These are phyloP conservation scores for Nothocercus nigrocapillus DNA, from an alignment of 2,113 vertebrate genomes.

Conservation along the genomic window DNA sequence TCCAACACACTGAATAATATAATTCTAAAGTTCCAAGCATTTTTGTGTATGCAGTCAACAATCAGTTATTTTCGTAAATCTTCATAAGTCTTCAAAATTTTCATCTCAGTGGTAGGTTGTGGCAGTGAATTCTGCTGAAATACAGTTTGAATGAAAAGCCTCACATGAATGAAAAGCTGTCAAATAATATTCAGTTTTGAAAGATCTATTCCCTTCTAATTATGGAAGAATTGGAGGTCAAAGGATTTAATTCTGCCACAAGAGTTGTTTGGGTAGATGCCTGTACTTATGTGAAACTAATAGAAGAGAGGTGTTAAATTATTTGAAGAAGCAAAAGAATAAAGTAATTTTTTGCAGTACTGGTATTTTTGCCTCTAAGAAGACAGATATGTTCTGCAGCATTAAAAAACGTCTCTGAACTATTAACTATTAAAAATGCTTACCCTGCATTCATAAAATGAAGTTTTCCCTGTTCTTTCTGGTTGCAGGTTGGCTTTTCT, in stretches of 20 bases:
- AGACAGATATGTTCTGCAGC: neutral
- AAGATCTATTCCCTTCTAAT: neutral
- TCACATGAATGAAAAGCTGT: neutral
- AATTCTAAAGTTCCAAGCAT: neutral
- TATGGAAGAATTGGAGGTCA: neutral
- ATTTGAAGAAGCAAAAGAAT: neutral
- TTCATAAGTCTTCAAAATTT: neutral
- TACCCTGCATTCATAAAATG: neutral
- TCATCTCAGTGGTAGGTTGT: neutral
- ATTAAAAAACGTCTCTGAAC: neutral
- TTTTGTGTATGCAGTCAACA: neutral
- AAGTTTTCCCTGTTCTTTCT: neutral
- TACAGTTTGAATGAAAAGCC: neutral
- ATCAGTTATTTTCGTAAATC: neutral
- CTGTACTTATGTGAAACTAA: neutral
- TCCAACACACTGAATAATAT: neutral
- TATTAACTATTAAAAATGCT: neutral
- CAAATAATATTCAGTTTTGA: neutral
- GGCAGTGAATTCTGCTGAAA: conserved; percentile 10
- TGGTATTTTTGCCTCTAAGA: neutral
- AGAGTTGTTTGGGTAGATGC: neutral
- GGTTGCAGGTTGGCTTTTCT: conserved; percentile 85
- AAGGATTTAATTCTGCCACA: neutral
- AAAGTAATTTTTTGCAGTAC: neutral
- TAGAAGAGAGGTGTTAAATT: neutral